A percentile compares a stretch with the other conserved stretches of the same genome.
These are phyloP conservation scores for Tapera naevia DNA, from an alignment of 2,797 vertebrate genomes.

Conservation along the genomic window DNA sequence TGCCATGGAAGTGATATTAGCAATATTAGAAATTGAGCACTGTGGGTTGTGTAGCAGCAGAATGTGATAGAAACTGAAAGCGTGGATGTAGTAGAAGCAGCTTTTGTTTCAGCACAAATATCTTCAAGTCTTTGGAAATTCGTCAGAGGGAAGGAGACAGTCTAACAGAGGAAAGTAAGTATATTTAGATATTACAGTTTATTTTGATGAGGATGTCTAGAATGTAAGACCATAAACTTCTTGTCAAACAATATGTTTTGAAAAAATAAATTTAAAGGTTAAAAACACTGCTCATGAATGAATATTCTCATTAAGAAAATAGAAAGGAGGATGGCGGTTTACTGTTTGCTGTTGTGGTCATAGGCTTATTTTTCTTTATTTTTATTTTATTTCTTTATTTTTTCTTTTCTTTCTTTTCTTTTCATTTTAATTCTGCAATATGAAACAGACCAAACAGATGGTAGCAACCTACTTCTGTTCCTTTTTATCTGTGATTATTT, in stretches of 20 bases:
- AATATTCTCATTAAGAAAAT: background rate
- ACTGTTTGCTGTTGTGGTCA: background rate
- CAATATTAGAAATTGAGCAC: conserved; percentile 40
- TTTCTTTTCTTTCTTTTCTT: background rate
- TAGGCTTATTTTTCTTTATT: background rate
- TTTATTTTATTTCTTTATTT: background rate
- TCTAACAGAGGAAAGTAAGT: conserved; percentile 16
- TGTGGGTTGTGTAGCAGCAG: background rate
- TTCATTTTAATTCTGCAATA: background rate
- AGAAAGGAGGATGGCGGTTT: background rate
- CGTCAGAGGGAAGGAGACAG: background rate
- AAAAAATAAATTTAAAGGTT: background rate
- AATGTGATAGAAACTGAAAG: background rate
- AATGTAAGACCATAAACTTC: background rate
- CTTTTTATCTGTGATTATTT: background rate
- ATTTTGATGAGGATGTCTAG: background rate
- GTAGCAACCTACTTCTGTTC: background rate
- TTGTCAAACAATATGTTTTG: background rate
- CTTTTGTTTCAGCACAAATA: background rate
- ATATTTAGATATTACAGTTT: background rate
- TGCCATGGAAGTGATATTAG: conserved; percentile 58
- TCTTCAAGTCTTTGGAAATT: background rate
- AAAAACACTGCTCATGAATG: background rate
- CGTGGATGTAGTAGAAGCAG: background rate
- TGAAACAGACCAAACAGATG: background rate